Evolutionary conservation across 2,888 invertebrate species (phyloP).

Genomic region (Andrena bicolor): DNA sequence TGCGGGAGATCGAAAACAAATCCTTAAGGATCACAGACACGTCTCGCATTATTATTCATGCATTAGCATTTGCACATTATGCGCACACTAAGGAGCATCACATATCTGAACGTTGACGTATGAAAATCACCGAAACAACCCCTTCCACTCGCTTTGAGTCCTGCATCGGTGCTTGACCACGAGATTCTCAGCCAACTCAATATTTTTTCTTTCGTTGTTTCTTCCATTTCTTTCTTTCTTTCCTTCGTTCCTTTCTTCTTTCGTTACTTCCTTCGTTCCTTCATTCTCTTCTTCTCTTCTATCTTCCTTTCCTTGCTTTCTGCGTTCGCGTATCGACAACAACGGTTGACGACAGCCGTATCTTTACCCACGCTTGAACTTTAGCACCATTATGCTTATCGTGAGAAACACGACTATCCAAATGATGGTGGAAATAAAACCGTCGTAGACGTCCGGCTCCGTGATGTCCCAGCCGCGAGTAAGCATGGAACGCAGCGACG

Average conservation of each 20-base stretch:
- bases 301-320: neutral
- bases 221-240: neutral
- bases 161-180: neutral
- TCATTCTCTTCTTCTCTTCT: neutral
- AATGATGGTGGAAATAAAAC: conserved; percentile 93
- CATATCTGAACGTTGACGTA: conserved; percentile 57
- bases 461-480: conserved; percentile 94
- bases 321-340: conserved; percentile 10
- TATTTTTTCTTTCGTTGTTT: neutral
- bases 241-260: neutral
- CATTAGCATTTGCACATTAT: conserved; percentile 33
- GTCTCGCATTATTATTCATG: conserved; percentile 9
- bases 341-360: neutral
- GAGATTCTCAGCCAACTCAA: neutral
- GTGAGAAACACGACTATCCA: conserved; percentile 95
- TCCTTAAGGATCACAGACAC: conserved; percentile 13
- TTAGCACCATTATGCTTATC: conserved; percentile 92
- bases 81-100: conserved; percentile 59
- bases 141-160: neutral
- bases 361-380: conserved; percentile 91
- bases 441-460: conserved; percentile 94
- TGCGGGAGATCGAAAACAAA: neutral
- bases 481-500: conserved; percentile 93
- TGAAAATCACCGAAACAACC: conserved; percentile 19
- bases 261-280: too few species aligned